A percentile compares a stretch with the other conserved stretches of the same genome.
Evolutionary conservation across 2,113 vertebrate species (phyloP).

Genomic region (Heterocephalus glaber): DNA sequence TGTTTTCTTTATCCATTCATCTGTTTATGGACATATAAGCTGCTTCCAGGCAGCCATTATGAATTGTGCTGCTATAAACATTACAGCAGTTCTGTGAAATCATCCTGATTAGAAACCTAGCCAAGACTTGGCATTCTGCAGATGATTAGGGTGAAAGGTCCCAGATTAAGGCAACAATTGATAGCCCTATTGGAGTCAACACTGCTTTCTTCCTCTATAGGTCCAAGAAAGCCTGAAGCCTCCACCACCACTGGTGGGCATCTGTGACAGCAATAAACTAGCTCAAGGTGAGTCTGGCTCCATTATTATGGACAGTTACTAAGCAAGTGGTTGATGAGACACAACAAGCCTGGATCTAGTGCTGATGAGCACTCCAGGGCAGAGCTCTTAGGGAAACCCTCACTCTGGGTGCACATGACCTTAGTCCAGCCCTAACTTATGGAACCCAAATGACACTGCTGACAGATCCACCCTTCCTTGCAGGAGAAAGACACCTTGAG

Average conservation of each 20-base stretch:
- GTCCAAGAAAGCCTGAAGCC: neutral
- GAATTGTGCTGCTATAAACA: neutral
- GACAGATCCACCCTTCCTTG: no score
- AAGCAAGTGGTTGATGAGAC: neutral
- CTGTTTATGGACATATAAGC: neutral
- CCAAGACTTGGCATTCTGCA: neutral
- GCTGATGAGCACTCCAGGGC: neutral
- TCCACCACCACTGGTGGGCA: neutral
- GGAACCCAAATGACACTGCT: neutral
- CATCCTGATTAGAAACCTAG: neutral
- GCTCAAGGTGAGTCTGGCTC: neutral
- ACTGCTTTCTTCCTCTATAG: neutral
- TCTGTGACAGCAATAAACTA: neutral
- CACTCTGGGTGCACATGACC: accelerated
- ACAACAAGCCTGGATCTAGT: neutral
- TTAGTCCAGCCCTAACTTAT: neutral
- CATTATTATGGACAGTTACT: neutral
- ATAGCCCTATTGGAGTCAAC: no score
- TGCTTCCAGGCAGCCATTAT: neutral
- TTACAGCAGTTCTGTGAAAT: neutral
- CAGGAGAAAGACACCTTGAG: neutral
- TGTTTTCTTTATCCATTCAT: neutral
- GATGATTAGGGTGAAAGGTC: neutral
- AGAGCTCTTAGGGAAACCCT: neutral
- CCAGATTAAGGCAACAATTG: neutral